phyloP scores from a whole-genome alignment of 2,888 invertebrate species.

The Meghimatium bilineatum region DNA sequence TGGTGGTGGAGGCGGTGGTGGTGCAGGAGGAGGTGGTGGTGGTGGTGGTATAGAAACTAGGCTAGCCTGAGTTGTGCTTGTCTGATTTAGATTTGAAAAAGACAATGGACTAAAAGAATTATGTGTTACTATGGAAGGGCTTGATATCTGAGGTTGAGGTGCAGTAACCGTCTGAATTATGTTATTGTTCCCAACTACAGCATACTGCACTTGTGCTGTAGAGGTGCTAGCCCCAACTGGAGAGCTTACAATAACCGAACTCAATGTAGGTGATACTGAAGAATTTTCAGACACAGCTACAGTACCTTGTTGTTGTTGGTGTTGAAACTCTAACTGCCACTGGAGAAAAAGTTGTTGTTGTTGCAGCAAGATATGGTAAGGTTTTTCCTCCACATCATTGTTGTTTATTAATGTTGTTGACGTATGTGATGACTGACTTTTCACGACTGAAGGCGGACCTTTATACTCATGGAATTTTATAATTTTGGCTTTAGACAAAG shows the following conservation, averaged over 20 bases:
- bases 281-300: neutral
- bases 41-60: slow-evolving; percentile 41
- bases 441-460: slow-evolving; percentile 87
- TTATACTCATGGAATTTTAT: slow-evolving; percentile 99
- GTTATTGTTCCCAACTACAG: slow-evolving; percentile 14
- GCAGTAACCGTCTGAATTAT: slow-evolving; percentile 2
- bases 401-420: slow-evolving; percentile 26
- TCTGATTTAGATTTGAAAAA: slow-evolving; percentile 41
- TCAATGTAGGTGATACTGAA: slow-evolving; percentile 58
- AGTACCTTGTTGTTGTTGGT: slow-evolving; percentile 79
- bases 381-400: slow-evolving; percentile 56
- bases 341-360: slow-evolving; percentile 95
- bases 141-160: slow-evolving; percentile 41
- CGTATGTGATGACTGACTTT: slow-evolving; percentile 74
- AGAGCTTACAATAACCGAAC: slow-evolving; percentile 57
- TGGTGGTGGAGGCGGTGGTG: slow-evolving; percentile 16
- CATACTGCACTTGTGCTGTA: slow-evolving; percentile 47
- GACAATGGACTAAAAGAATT: slow-evolving; percentile 2
- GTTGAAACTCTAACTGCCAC: slow-evolving; percentile 88
- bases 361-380: slow-evolving; percentile 81
- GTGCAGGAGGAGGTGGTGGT: slow-evolving; percentile 50
- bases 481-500: slow-evolving; percentile 87
- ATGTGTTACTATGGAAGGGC: neutral
- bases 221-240: slow-evolving; percentile 51
- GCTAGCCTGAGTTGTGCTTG: slow-evolving; percentile 51